These are phyloP conservation scores for Taphrorychus bicolor DNA, from an alignment of 2,888 invertebrate genomes.

Conservation along the genomic window DNA sequence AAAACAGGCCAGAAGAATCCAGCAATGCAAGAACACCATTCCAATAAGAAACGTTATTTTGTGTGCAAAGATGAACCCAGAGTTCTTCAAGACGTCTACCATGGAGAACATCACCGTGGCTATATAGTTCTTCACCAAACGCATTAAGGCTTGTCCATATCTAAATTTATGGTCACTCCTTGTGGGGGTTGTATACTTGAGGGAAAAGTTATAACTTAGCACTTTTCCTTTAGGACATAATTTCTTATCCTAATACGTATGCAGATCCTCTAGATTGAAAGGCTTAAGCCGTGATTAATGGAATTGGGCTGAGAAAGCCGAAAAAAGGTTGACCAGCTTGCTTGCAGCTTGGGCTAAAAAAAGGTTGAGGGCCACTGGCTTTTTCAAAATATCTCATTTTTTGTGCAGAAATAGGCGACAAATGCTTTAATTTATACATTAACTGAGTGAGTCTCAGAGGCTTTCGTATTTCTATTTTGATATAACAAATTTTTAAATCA, in stretches of 20 bases:
- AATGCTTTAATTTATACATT: too few species aligned
- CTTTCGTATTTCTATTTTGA: too few species aligned
- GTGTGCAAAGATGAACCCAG: slow-evolving; percentile 21
- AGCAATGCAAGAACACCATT: slow-evolving; percentile 22
- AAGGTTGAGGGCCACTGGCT: too few species aligned
- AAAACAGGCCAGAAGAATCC: slow-evolving; percentile 16
- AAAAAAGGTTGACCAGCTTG: too few species aligned
- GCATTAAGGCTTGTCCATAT: slow-evolving; percentile 28
- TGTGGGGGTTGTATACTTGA: slow-evolving; percentile 11
- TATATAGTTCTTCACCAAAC: slow-evolving; percentile 22
- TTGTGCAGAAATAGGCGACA: too few species aligned
- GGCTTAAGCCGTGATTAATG: too few species aligned
- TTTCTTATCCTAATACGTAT: slow-evolving; percentile 16
- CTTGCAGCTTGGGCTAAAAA: too few species aligned
- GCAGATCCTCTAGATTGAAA: slow-evolving; percentile 9
- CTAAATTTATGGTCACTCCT: slow-evolving; percentile 22
- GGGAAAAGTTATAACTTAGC: background rate
- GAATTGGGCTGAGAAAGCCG: too few species aligned
- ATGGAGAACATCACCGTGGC: slow-evolving; percentile 27
- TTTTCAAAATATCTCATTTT: too few species aligned
- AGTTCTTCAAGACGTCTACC: slow-evolving; percentile 22
- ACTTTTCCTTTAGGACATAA: background rate
- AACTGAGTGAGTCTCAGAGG: too few species aligned
- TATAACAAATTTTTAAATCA: too few species aligned
- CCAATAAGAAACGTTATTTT: slow-evolving; percentile 12